Evolutionary conservation across 92 coral and sea anemone species (phyloP), one percentile per base, ranked within the genome.

Genomic region (Zoanthus sociatus): DNA sequence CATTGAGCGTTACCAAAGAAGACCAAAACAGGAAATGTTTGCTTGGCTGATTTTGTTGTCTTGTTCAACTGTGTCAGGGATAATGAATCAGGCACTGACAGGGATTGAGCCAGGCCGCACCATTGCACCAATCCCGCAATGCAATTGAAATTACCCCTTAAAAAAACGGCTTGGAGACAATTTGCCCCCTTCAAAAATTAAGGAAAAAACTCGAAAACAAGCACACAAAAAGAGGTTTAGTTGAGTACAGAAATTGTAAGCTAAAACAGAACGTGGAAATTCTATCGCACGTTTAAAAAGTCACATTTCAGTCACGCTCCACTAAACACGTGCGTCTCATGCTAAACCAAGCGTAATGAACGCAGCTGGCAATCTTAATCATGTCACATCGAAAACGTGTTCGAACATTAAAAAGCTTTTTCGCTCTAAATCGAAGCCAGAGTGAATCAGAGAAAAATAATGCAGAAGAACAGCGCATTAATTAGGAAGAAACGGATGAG

Each of bases 21-120:
- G 68, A 61, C 68, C 68, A 15, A 61, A 61, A 61, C 68, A 61
- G 18, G 21, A 17, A 61, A 61, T 61, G 30, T 17, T 61, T 61
- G 68, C 18, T 18, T 61, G 6, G 95, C 93, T 92, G 93, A 93
- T 44, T 93, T 93, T 93, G 94, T 63, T 88, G 91, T 91, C n/a
- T 93, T 87, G 92, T 93, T 78, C 14, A 83, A 93, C 69, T 93
- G 92, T 77, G 91, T 91, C 54, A 87, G 72, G 78, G 85, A 87
- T 61, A 73, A 77, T 8, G 31, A 63, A 17, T 17, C 69, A 17
- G 30, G 1, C 30, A 63, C 32, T 18, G 69, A 63, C 16, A 42
- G 93, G 68, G 32, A 91, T 83, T 71, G 3, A 88, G 69, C 94
- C 93, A 78, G 96, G 91, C 86, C 26, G 26, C 26, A 26, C 26